A percentile compares a stretch with the other conserved stretches of the same genome.
These are phyloP conservation scores for Apamea crenata DNA, from an alignment of 2,888 invertebrate species.

Conservation along the genomic window DNA sequence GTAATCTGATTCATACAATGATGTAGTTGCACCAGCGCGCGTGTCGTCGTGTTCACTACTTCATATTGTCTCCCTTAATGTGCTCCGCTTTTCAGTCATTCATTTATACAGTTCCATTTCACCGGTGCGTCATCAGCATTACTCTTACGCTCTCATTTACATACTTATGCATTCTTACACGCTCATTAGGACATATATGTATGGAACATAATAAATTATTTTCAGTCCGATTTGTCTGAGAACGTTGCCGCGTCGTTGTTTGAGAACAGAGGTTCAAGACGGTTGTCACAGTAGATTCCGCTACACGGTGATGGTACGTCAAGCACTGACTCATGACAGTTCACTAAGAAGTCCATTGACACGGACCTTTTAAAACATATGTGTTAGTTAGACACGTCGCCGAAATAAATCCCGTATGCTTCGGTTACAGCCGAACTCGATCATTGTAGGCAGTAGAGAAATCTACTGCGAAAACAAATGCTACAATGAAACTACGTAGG, in stretches of 20 bases:
- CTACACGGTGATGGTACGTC: slow-evolving; percentile 69
- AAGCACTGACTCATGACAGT: slow-evolving; percentile 74
- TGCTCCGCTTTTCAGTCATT: slow-evolving; percentile 25
- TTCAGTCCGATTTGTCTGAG: slow-evolving; percentile 58
- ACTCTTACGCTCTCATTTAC: slow-evolving; percentile 55
- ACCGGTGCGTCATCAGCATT: slow-evolving; percentile 54
- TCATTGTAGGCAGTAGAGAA: slow-evolving; percentile 16
- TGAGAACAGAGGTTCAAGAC: slow-evolving; percentile 49
- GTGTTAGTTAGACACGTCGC: slow-evolving; percentile 60
- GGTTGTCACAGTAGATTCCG: slow-evolving; percentile 70
- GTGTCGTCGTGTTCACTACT: background rate
- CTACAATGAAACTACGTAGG: background rate
- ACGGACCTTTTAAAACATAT: slow-evolving; percentile 70
- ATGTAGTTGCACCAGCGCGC: slow-evolving; percentile 18
- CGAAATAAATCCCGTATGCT: slow-evolving; percentile 65
- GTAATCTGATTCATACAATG: slow-evolving; percentile 39
- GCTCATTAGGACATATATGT: slow-evolving; percentile 36
- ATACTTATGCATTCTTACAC: slow-evolving; percentile 55
- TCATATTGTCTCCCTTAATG: slow-evolving; percentile 10
- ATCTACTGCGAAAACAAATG: slow-evolving; percentile 22
- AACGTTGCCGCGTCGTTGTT: slow-evolving; percentile 38
- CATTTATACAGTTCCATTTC: slow-evolving; percentile 37
- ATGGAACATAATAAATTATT: slow-evolving; percentile 63
- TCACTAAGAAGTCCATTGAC: slow-evolving; percentile 79
- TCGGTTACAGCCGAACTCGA: slow-evolving; percentile 43